phyloP scores from a whole-genome alignment of 1,140 invertebrate species.

The Acromyrmex heyeri region DNA sequence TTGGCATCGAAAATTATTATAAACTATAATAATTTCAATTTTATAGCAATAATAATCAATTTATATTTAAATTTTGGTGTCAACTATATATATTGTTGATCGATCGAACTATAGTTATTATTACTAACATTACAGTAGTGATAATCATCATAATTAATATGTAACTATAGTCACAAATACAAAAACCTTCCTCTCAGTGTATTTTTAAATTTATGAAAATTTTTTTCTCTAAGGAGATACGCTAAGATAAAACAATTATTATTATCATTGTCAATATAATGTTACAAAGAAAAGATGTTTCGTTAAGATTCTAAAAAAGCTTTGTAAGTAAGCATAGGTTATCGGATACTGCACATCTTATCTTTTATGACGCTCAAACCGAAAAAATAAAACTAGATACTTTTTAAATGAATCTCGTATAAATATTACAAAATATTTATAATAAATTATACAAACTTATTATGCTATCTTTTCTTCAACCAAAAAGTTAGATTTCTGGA shows the following conservation, averaged over 20 bases:
- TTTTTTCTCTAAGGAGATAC: not conserved
- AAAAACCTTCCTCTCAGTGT: too few species aligned
- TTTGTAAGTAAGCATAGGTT: not conserved
- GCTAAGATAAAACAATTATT: not conserved
- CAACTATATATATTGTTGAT: too few species aligned
- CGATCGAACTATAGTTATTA: too few species aligned
- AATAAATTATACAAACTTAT: not conserved
- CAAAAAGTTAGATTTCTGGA: not conserved
- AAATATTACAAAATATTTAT: too few species aligned
- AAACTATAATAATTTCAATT: too few species aligned
- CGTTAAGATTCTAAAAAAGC: not conserved
- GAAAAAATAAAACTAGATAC: not conserved
- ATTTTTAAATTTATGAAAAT: not conserved
- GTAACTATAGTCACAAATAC: too few species aligned
- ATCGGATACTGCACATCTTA: not conserved
- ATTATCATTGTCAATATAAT: not conserved
- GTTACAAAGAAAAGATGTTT: not conserved
- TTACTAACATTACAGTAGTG: too few species aligned
- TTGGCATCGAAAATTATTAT: too few species aligned
- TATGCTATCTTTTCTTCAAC: not conserved
- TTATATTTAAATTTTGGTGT: too few species aligned
- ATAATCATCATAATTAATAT: too few species aligned
- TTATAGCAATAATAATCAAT: too few species aligned
- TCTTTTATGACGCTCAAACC: not conserved
- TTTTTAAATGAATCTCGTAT: not conserved